Base-by-base conservation (phyloP, 2,113 vertebrate genomes). In the Microcebus griseorufus region DNA sequence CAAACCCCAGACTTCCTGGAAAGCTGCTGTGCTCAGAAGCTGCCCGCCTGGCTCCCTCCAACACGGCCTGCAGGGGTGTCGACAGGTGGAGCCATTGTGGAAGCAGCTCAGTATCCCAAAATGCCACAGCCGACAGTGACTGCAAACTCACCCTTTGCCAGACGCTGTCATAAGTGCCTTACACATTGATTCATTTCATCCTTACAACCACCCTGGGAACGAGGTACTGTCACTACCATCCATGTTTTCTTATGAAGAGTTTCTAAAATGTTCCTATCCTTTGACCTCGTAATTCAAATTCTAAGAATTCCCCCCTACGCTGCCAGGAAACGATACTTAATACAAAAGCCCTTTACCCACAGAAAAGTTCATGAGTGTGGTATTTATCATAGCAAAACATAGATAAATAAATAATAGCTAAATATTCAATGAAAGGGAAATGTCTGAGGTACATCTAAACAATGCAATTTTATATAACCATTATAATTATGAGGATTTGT, bases 21-120 rank as follows among this genome's bases (percentile, higher is more conserved):
- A 96, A 88, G 69, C 58, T 29, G 64, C 85, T 60, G 11, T n/a
- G 32, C 45, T 94, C 81, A 60, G 72, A 93, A 96, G 60, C 81
- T 37, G 64, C 62, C 82, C 78, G 53, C 29, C 6, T 34, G 45
- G 72, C 37, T 92, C 73, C 84, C 82, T 78, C 78, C 29, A 51
- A 3, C 60, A 51, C 11, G 11, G 84, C 45, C 70, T 67, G 2
- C 4, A 42, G 8, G 13, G 69, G 3, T 27, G 4, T n/a, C 48
- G 51, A 73, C 25, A 42, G 39, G 29, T 1, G 73, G 29, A 37
- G 60, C 45, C 51, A n/a, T 4, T 58, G 60, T 37, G 42, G 73
- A 69, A 67, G 70, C 32, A 70, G n/a, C 39, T 90, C 37, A 32
- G 48, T 18, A 39, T 62, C 16, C 14, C 17, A 17, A 22, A 80